Percentiles rank a stretch among this genome's conserved stretches.
phyloP scores from a whole-genome alignment of 2,888 invertebrate species.

The Emmelina monodactyla region DNA sequence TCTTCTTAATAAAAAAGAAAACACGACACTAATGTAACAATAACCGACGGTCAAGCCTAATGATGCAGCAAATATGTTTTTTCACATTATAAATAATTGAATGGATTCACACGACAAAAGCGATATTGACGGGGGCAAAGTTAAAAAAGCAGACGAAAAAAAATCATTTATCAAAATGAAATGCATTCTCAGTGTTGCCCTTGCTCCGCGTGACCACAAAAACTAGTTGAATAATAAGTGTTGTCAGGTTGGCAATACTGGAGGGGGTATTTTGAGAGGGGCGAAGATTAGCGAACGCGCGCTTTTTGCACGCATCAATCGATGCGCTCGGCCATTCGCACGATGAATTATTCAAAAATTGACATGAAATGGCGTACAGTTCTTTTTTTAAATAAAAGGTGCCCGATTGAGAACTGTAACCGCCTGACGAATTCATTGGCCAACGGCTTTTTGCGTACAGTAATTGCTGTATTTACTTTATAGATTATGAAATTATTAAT shows the following conservation, averaged over 20 bases:
- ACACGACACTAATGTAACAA: no score
- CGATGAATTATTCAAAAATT: conserved; percentile 67
- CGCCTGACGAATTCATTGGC: conserved; percentile 67
- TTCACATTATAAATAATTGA: no score
- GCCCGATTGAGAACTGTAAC: conserved; percentile 67
- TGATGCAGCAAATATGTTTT: no score
- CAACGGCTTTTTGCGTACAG: conserved; percentile 57
- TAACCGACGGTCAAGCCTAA: no score
- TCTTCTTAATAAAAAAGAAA: no score
- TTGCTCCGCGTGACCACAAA: conserved; percentile 62
- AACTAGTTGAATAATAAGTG: conserved; percentile 63
- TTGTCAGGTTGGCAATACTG: conserved; percentile 52
- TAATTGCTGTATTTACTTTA: conserved; percentile 59
- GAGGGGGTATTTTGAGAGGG: conserved; percentile 42
- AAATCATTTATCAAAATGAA: conserved; percentile 58
- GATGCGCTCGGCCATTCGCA: conserved; percentile 66
- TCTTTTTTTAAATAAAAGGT: conserved; percentile 65
- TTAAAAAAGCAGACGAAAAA: conserved; percentile 35
- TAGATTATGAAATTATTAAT: conserved; percentile 27
- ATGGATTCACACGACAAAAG: no score
- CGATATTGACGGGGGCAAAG: no score
- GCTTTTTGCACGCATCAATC: conserved; percentile 66
- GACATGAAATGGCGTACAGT: conserved; percentile 68
- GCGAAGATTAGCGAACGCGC: conserved; percentile 62
- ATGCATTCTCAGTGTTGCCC: conserved; percentile 57